Conservation (phyloP, 2,888 invertebrate species). For the Drosophila melanosoma region DNA sequence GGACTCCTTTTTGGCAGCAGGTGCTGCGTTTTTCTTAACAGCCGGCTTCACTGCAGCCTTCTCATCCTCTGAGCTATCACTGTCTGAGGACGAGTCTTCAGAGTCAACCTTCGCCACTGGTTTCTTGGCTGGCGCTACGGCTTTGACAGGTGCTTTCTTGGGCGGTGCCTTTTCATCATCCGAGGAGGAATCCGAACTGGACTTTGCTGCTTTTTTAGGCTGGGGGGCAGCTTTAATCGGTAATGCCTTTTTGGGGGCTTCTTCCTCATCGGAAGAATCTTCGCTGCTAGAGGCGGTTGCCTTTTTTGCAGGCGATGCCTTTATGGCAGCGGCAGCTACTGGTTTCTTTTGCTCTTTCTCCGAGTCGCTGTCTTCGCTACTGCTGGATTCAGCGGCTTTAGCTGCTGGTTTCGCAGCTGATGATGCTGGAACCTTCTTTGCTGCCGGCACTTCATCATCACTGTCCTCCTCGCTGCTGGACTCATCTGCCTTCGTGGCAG, state of each 20-base stretch:
- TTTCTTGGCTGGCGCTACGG: constrained; percentile 36
- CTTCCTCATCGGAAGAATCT: constrained; percentile 84
- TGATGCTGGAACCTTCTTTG: constrained; percentile 80
- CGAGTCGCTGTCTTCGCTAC: constrained; percentile 68
- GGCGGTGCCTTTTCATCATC: constrained; percentile 81
- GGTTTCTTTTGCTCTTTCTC: constrained; percentile 66
- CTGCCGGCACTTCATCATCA: constrained; percentile 31
- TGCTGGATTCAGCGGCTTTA: constrained; percentile 46
- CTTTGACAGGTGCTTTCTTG: constrained; percentile 49
- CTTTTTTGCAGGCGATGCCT: constrained; percentile 21
- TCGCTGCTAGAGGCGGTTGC: constrained; percentile 82
- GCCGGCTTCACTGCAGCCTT: constrained; percentile 72
- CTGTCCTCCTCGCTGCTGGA: constrained; percentile 55
- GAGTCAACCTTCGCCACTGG: constrained; percentile 51
- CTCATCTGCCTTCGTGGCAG: constrained; percentile 35
- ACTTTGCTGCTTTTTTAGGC: constrained; percentile 56
- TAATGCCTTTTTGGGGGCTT: constrained; percentile 38
- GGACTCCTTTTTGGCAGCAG: constrained; percentile 75
- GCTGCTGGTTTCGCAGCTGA: constrained; percentile 9
- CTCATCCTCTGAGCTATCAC: constrained; percentile 66
- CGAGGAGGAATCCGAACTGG: constrained; percentile 84
- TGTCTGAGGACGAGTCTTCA: constrained; percentile 79
- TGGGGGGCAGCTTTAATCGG: constrained; percentile 51
- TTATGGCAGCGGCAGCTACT: constrained; percentile 41
- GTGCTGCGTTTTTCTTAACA: constrained; percentile 71